A percentile compares a stretch with the other conserved stretches of the same genome.
Evolutionary conservation across 2,113 vertebrate genomes (phyloP).

Genomic region (Helogale parvula): DNA sequence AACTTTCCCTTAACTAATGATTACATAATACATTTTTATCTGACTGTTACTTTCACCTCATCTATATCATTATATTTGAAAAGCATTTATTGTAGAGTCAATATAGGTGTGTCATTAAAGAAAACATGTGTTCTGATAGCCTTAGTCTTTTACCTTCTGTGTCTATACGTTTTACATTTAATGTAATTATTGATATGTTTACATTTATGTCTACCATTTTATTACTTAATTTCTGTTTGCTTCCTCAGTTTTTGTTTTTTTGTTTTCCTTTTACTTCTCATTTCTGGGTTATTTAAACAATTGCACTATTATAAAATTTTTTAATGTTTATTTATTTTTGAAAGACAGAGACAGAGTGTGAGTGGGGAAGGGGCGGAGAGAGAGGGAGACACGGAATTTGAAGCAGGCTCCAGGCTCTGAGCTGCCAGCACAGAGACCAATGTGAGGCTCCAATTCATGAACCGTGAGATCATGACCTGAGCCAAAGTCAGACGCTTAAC

Average conservation of each 20-base stretch:
- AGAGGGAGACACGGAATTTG: no score
- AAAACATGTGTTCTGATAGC: background rate
- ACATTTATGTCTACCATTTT: background rate
- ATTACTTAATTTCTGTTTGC: slow-evolving; percentile 12
- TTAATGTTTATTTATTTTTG: no score
- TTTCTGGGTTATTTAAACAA: background rate
- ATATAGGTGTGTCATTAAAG: background rate
- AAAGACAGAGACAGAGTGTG: no score
- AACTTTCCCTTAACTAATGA: background rate
- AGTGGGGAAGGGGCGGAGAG: no score
- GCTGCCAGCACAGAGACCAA: no score
- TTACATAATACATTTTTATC: background rate
- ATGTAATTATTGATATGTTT: background rate
- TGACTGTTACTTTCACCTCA: background rate
- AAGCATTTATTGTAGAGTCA: background rate
- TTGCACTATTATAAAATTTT: background rate
- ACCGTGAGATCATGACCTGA: no score
- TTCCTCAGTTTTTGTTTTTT: background rate
- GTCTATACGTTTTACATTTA: background rate
- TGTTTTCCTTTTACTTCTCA: background rate
- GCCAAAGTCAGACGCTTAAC: no score
- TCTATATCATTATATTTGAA: background rate
- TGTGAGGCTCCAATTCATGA: no score
- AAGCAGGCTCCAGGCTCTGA: no score
- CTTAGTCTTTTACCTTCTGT: background rate